phyloP scores from a whole-genome alignment of 2,113 vertebrate species.

The Pandion haliaetus region DNA sequence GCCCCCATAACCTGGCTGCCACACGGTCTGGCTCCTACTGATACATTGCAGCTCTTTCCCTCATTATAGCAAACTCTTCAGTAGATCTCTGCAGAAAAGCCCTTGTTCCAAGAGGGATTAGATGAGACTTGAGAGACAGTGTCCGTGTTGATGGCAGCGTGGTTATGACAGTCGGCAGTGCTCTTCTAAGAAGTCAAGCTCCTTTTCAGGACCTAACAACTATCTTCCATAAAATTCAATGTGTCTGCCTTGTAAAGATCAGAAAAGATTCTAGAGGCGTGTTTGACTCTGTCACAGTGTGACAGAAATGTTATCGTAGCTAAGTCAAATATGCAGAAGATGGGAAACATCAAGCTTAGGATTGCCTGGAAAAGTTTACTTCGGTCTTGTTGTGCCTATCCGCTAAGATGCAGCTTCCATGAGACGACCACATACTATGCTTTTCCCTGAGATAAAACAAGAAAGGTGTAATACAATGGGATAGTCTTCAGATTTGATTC shows the following conservation, averaged over 20 bases:
- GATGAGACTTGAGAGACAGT: not conserved
- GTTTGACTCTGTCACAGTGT: not conserved
- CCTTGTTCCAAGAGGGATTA: not conserved
- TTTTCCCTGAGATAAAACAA: not conserved
- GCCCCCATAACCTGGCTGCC: not conserved
- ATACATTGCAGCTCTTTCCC: not conserved
- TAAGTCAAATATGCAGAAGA: not conserved
- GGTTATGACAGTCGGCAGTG: rapidly evolving
- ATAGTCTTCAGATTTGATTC: not conserved
- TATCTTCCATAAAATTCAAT: not conserved
- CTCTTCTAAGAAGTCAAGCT: not conserved
- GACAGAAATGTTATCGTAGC: not conserved
- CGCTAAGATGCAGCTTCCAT: not conserved
- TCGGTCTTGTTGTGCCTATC: not conserved
- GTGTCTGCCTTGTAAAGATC: not conserved
- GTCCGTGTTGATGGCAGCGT: not conserved
- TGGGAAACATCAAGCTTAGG: not conserved
- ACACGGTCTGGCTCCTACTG: not conserved
- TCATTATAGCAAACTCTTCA: not conserved
- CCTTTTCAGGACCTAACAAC: not conserved
- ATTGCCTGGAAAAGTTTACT: not conserved
- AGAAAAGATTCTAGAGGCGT: not conserved
- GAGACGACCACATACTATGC: not conserved
- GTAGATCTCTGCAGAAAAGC: not conserved
- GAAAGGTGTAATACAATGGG: not conserved